Percentiles rank a stretch among this genome's conserved stretches.
phyloP scores from a whole-genome alignment of 2,797 vertebrate genomes.

The Champsocephalus gunnari region DNA sequence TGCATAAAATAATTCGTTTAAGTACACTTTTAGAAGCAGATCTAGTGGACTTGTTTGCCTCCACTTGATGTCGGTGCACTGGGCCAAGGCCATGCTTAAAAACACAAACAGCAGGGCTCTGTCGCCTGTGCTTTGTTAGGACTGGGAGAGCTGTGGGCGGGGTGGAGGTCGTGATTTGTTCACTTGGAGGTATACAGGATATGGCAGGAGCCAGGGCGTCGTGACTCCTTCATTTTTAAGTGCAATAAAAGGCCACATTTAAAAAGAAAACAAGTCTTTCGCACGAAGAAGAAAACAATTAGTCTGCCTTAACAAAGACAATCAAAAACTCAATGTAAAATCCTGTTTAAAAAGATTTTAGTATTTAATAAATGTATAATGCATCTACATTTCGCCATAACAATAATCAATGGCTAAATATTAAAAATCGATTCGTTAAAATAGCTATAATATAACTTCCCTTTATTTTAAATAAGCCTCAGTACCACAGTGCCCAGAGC shows the following conservation, averaged over 20 bases:
- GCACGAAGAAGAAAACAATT: constrained; percentile 33
- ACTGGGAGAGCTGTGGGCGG: constrained; percentile 77
- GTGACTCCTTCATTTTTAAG: constrained; percentile 85
- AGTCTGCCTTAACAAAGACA: not conserved
- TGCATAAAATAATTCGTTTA: constrained; percentile 1
- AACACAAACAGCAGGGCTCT: constrained; percentile 84
- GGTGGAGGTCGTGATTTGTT: constrained; percentile 89
- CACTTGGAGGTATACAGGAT: constrained; percentile 89
- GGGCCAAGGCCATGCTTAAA: constrained; percentile 79
- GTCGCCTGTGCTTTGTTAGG: constrained; percentile 85
- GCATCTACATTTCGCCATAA: not conserved
- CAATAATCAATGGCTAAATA: not conserved
- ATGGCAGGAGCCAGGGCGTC: constrained; percentile 90
- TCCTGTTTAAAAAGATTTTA: not conserved
- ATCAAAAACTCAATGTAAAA: not conserved
- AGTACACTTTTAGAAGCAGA: constrained; percentile 33
- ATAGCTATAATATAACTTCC: not conserved
- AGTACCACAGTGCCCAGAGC: not conserved
- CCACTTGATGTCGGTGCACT: constrained; percentile 53
- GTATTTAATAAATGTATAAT: not conserved
- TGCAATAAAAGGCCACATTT: constrained; percentile 70
- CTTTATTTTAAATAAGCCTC: not conserved
- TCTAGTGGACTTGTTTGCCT: constrained; percentile 40
- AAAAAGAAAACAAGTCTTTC: constrained; percentile 66
- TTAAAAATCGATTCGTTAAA: not conserved